phyloP scores from a whole-genome alignment of 2,888 invertebrate species.

The Cloeon dipterum region DNA sequence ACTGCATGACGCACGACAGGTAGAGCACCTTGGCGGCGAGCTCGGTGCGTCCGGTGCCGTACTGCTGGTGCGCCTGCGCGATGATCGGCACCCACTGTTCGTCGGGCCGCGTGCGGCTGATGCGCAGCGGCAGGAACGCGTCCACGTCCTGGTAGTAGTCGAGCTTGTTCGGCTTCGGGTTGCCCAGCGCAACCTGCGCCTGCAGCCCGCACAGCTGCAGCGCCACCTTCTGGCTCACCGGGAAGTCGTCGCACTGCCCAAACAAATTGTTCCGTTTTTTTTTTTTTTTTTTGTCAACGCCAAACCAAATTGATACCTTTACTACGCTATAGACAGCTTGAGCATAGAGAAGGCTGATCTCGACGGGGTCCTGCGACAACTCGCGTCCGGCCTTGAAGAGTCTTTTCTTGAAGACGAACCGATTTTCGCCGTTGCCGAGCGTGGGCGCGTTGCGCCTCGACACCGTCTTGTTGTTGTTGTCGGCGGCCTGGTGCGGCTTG shows the following conservation, averaged over 20 bases:
- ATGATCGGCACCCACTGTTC: constrained; percentile 75
- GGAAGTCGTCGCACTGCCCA: constrained; percentile 70
- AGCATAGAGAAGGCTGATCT: constrained; percentile 79
- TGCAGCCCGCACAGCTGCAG: constrained; percentile 83
- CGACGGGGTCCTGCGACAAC: constrained; percentile 83
- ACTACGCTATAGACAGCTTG: constrained; percentile 91
- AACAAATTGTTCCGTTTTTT: neutral
- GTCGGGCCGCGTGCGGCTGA: constrained; percentile 50
- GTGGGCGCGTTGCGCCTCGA: constrained; percentile 36
- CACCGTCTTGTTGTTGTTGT: too few relatives aligned
- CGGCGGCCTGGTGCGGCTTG: constrained; percentile 22
- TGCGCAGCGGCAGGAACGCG: constrained; percentile 66
- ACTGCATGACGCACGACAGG: constrained; percentile 89
- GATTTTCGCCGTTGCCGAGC: constrained; percentile 64
- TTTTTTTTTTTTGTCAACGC: too few relatives aligned
- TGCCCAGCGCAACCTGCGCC: constrained; percentile 82
- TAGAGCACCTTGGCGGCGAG: constrained; percentile 83
- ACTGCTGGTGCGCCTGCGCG: constrained; percentile 71
- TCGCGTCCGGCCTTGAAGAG: constrained; percentile 73
- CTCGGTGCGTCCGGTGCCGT: constrained; percentile 78
- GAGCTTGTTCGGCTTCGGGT: constrained; percentile 46
- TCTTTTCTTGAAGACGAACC: constrained; percentile 78
- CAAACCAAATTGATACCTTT: too few relatives aligned
- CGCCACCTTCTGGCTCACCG: constrained; percentile 84
- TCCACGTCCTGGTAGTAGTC: constrained; percentile 82